Conservation (phyloP, 2,113 vertebrate species). For the Mesitornis unicolor region DNA sequence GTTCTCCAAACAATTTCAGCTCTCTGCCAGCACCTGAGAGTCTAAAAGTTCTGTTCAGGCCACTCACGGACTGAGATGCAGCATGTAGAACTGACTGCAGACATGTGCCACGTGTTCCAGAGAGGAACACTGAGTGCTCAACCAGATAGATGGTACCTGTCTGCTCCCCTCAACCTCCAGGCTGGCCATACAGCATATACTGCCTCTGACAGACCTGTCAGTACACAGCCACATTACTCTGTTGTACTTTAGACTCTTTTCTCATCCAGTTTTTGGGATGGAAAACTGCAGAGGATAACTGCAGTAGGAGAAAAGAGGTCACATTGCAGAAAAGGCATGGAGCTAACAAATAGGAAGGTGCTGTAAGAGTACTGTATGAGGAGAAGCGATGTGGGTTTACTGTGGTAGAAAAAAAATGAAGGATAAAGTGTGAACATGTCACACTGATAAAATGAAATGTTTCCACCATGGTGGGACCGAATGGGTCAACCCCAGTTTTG, state of each 20-base stretch:
- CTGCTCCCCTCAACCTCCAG: neutral
- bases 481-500: neutral
- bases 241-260: neutral
- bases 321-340: neutral
- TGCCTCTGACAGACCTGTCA: neutral
- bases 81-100: neutral
- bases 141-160: fast-evolving
- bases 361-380: neutral
- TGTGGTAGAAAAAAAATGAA: neutral
- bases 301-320: neutral
- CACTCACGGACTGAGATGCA: neutral
- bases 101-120: neutral
- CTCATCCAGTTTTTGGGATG: neutral
- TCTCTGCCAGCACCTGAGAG: neutral
- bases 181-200: neutral
- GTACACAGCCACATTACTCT: neutral
- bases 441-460: neutral
- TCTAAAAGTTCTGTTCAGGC: neutral
- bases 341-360: neutral
- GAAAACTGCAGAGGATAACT: neutral
- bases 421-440: neutral
- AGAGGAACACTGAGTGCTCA: fast-evolving
- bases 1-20: neutral
- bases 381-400: neutral
- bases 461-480: neutral